Evolutionary conservation across 2,888 invertebrate genomes (phyloP), one percentile per base, ranked within the genome.

Genomic region (Mesorhabditis spiculigera): DNA sequence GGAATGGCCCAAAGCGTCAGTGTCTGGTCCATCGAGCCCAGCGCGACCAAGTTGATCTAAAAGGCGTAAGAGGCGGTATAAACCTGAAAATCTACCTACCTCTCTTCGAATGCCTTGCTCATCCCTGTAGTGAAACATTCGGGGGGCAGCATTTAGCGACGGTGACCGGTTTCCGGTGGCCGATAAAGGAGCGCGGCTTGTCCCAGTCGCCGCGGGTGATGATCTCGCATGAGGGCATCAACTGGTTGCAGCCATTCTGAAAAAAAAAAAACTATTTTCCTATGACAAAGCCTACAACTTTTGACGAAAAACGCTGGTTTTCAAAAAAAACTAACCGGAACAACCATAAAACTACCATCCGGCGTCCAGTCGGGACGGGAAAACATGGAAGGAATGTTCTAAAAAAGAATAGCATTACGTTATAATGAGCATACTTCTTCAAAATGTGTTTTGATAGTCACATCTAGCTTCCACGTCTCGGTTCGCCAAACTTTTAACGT

Each of bases 361-460:
- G 58, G 58, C n/a, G 58, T 13, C 58, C 58, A 50, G n/a, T 50
- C 58, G n/a, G n/a, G 58, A 50, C n/a, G 58, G 58, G n/a, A 50
- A n/a, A 50, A 50, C 8, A 50, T 50, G 10, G 58, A 10, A n/a
- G n/a, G 58, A 50, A 50, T 50, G n/a, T n/a, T 13, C 58, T 50
- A 10, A 13, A 50, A 50, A 50, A 50, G 58, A 50, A 50, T 10
- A n/a, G n/a, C 58, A 13, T 50, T 50, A 50, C 8, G n/a, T 28
- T 28, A 50, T 50, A 10, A 50, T 50, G 58, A 50, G n/a, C 58
- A 50, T 13, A 50, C 58, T n/a, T 50, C 58, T 50, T 50, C n/a
- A 50, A 50, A 50, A 13, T 10, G 58, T 13, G 8, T n/a, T 50
- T 50, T n/a, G 0, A 50, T 50, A 10, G 58, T 50, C n/a, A 3